Base-by-base conservation (phyloP, 2,888 invertebrate genomes). In the Imbricaverruca yamaguchii region DNA sequence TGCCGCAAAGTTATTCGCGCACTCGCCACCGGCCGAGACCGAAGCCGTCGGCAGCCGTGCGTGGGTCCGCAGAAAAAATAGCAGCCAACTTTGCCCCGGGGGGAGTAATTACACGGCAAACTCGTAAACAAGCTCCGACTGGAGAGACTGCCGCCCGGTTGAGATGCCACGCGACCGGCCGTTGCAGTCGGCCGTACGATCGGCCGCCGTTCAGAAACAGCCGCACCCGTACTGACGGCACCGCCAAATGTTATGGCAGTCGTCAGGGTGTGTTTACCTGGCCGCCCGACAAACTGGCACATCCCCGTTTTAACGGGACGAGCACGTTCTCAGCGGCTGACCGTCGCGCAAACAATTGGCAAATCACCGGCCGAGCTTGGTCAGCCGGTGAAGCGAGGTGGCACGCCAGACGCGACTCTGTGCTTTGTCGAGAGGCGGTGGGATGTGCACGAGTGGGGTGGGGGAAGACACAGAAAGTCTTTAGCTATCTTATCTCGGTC, bases 81-180 rank as follows among this genome's bases (percentile, higher is more conserved):
- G 23, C 13, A 18, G 12, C 53, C 12, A 74, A 74, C 53, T 74
- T 74, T 15, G 53, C 74, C 53, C 55, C 55, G 9, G 18, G 13
- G 74, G 53, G 74, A 18, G 74, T 23, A 74, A 74, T 74, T 74
- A 55, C 53, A 69, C 39, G 39, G 39, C 74, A 21, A 18, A 11
- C 12, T 74, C 39, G 69, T 53, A 74, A 74, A 74, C 74, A 74
- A 74, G 53, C 74, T 74, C 69, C 39, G 39, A 67, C 67, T 67
- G 25, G 67, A 21, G 23, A 23, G 23, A 25, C 23, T 21, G 25
- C 4, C 23, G 23, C 25, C 39, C 39, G 39, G 39, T 4, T 4
- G 39, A 4, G 39, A 39, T 39, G 39, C 39, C 39, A 39, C 39
- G 39, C 39, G 39, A 4, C 39, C 39, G 39, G 39, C 39, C 39